Percentiles rank a stretch among this genome's conserved stretches.
Evolutionary conservation across 1,140 invertebrate species (phyloP).

Genomic region (Ceratitis capitata): DNA sequence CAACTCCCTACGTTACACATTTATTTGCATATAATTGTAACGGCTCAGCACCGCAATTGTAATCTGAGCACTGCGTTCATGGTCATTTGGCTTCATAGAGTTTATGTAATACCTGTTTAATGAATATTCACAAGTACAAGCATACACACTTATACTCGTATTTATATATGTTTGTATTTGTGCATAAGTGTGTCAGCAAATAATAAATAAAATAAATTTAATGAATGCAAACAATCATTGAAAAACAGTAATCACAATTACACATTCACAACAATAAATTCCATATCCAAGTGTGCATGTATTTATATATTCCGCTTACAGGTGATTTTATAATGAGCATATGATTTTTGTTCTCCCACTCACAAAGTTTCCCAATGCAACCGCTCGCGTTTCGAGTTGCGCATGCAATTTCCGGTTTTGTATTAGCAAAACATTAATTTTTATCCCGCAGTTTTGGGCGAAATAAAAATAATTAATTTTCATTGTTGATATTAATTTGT

Average conservation of each 20-base stretch:
- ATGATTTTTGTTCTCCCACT: not conserved
- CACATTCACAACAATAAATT: not conserved
- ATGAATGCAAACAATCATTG: conserved; percentile 26
- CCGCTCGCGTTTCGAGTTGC: not conserved
- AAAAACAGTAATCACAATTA: not conserved
- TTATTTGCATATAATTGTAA: conserved; percentile 1
- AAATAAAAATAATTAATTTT: not conserved
- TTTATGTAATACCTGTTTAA: conserved; percentile 23
- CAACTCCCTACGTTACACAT: not conserved
- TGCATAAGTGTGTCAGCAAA: not conserved
- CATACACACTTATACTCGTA: too few species aligned
- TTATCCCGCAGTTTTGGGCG: not conserved
- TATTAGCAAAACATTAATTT: not conserved
- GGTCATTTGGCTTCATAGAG: not conserved
- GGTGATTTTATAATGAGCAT: not conserved
- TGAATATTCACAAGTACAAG: not conserved
- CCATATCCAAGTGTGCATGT: not conserved
- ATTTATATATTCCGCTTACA: not conserved
- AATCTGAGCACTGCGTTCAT: not conserved
- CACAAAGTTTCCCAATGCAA: too few species aligned
- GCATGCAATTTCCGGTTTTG: not conserved
- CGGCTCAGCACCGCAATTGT: not conserved
- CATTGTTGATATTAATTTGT: too few species aligned
- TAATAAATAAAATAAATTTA: conserved; percentile 26
- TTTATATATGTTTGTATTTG: too few species aligned